Conservation (phyloP, 2,888 invertebrate genomes). For the Hanleya hanleyi region DNA sequence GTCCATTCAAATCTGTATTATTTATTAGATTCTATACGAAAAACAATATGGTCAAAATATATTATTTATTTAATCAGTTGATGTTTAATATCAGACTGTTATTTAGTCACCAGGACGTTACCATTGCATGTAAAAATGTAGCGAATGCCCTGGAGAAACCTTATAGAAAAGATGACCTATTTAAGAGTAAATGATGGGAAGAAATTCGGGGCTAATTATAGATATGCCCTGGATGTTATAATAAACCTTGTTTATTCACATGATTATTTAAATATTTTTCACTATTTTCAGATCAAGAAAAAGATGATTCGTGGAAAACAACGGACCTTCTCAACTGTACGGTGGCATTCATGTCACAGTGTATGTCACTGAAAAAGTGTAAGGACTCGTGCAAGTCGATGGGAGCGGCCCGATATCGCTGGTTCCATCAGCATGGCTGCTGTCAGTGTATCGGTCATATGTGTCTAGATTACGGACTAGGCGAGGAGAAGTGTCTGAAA, state of each 20-base stretch:
- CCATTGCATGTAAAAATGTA: no score
- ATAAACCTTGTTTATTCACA: neutral
- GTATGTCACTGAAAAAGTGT: conserved; percentile 92
- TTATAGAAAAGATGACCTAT: no score
- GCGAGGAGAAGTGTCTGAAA: conserved; percentile 66
- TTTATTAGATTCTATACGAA: no score
- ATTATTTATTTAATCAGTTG: no score
- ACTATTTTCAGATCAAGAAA: neutral
- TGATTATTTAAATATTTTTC: neutral
- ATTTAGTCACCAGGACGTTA: no score
- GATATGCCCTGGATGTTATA: neutral
- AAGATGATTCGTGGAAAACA: neutral
- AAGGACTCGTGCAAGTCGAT: conserved; percentile 85
- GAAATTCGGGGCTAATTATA: no score
- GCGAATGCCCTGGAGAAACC: no score
- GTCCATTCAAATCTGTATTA: no score
- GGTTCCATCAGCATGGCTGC: conserved; percentile 93
- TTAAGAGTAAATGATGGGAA: no score
- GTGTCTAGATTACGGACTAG: conserved; percentile 87
- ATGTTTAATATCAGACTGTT: no score
- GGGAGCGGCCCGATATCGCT: conserved; percentile 87
- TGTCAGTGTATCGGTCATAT: conserved; percentile 93
- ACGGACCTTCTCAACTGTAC: conserved; percentile 83
- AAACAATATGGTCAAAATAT: no score
- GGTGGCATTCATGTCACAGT: conserved; percentile 91